Evolutionary conservation across 2,888 invertebrate species (phyloP), one percentile per base, ranked within the genome.

Genomic region (Apamea anceps): DNA sequence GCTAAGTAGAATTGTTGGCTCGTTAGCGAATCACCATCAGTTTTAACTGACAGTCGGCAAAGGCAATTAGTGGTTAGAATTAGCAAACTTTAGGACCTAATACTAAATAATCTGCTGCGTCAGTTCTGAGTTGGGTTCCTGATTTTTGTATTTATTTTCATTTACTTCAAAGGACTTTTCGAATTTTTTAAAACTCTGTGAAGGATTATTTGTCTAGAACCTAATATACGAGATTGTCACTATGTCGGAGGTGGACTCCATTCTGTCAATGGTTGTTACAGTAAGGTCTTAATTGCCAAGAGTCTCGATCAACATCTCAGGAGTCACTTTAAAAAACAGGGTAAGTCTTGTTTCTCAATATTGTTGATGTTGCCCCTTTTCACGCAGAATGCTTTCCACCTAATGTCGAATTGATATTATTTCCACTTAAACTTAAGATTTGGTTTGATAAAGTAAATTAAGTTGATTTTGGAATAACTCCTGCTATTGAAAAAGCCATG

Each of bases 31-130:
- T 87, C 85, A 77, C 88, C 89, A 82, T 90, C 87, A 83, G 83
- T 89, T 84, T 81, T 91, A 86, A 91, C 90, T 89, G 91, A 91
- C 91, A 90, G 89, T 74, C 80, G 75, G 82, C 81, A 76, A 82
- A 84, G 85, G 88, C 86, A 90, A 89, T 89, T 89, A 89, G 85
- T 80, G 84, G 77, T 80, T 78, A 70, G 79, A 84, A 85, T 85
- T 75, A 75, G 66, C 13, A 21, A 77, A 85, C 42, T 79, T 76
- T 54, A 21, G 48, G 37, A 85, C 51, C 71, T 85, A 76, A 79
- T 60, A 45, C 65, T 72, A 37, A 45, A 57, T 67, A 54, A 72
- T 66, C 2, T 60, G 60, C n/a, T 81, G 54, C 15, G 21, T 68
- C 21, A 18, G 15, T 18, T 63, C 1, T 32, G 10, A 28, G 57